Percentiles rank a stretch among this genome's conserved stretches.
phyloP scores from a whole-genome alignment of 2,797 vertebrate species.

The Balearica regulorum region DNA sequence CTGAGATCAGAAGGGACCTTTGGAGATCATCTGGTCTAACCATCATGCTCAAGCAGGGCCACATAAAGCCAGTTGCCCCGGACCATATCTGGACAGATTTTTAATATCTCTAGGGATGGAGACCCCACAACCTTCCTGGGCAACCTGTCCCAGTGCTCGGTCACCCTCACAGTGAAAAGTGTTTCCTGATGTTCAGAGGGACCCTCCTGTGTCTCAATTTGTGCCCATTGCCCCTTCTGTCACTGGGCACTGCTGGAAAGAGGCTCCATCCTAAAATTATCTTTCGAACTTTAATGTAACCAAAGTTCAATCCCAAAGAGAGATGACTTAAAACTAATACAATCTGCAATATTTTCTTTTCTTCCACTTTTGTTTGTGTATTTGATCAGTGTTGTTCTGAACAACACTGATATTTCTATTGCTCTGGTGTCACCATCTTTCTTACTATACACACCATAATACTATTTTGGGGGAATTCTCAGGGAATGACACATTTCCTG shows the following conservation, averaged over 20 bases:
- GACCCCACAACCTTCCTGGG: background rate
- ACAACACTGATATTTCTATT: background rate
- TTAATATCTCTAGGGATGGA: background rate
- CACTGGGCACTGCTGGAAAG: background rate
- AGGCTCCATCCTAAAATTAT: background rate
- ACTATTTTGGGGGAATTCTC: background rate
- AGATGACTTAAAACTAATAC: background rate
- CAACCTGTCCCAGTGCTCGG: fast-evolving
- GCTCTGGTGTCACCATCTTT: background rate
- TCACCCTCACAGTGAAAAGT: background rate
- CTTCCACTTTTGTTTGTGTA: background rate
- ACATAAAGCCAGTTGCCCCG: background rate
- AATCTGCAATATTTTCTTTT: background rate
- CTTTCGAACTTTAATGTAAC: background rate
- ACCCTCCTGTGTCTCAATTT: background rate
- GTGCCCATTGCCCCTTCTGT: background rate
- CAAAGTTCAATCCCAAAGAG: background rate
- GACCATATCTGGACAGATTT: fast-evolving
- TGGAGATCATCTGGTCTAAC: background rate
- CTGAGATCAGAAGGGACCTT: background rate
- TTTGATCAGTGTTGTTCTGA: background rate
- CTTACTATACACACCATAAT: background rate
- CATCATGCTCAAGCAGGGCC: background rate
- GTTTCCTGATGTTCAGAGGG: background rate
- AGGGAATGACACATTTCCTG: background rate